Conservation (phyloP, 1,140 invertebrate species). For the Brachionus calyciflorus region DNA sequence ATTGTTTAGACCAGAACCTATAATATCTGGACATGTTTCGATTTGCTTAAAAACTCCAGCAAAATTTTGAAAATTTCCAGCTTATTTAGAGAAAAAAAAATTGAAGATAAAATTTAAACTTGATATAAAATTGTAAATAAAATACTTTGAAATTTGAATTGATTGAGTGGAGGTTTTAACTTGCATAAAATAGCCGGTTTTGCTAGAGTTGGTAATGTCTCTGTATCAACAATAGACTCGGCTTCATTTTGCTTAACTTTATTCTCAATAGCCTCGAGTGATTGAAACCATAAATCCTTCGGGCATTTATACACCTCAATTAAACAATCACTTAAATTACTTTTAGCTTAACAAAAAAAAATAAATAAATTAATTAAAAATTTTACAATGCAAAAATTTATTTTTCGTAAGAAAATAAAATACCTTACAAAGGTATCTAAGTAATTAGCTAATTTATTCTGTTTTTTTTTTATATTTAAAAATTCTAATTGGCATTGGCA, state of each 20-base stretch:
- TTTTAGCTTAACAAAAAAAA: conserved; percentile 38
- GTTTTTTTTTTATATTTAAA: background rate
- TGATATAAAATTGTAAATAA: no score
- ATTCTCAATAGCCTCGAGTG: background rate
- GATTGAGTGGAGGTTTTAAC: background rate
- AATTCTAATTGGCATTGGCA: conserved; percentile 34
- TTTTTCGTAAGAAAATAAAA: background rate
- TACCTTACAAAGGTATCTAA: conserved; percentile 37
- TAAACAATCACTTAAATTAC: conserved; percentile 44
- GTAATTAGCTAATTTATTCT: conserved; percentile 1
- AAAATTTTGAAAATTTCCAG: background rate
- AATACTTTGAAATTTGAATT: conserved; percentile 35
- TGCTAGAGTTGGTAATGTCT: background rate
- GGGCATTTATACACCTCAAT: conserved; percentile 43
- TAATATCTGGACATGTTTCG: background rate
- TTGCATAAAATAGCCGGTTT: background rate
- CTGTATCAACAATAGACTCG: background rate
- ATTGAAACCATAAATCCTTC: conserved; percentile 37
- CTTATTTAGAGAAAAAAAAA: background rate
- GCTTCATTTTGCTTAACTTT: background rate
- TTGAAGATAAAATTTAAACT: background rate
- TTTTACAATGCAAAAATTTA: conserved; percentile 8
- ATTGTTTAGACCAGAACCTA: background rate
- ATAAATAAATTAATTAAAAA: background rate
- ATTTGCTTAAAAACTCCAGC: background rate